Evolutionary conservation across 2,888 invertebrate species (phyloP).

Genomic region (Drosophila aldrichi): DNA sequence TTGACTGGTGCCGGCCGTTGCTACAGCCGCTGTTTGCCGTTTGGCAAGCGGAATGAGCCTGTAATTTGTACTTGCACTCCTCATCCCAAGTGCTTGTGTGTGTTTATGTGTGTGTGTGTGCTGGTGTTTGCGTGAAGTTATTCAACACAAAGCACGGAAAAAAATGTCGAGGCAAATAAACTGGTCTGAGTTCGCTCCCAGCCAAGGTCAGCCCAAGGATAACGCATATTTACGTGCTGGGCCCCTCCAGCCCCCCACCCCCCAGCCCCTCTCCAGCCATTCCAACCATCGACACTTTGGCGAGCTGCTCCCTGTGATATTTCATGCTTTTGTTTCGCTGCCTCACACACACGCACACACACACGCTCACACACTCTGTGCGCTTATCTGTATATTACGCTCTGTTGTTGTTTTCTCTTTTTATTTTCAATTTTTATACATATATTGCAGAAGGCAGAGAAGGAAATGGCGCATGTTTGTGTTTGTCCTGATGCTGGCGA

Average conservation of each 20-base stretch:
- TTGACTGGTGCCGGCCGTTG: conserved; percentile 15
- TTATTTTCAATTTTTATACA: conserved; percentile 63
- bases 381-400: conserved; percentile 46
- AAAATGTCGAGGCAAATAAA: conserved; percentile 46
- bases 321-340: conserved; percentile 71
- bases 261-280: neutral
- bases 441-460: conserved; percentile 54
- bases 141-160: conserved; percentile 52
- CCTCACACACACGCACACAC: conserved; percentile 36
- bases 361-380: conserved; percentile 23
- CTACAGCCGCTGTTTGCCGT: conserved; percentile 22
- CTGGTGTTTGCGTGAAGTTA: conserved; percentile 67
- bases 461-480: conserved; percentile 68
- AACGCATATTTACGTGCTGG: conserved; percentile 74
- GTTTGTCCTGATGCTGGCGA: conserved; percentile 62
- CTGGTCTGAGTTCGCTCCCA: conserved; percentile 28
- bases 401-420: conserved; percentile 44
- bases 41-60: conserved; percentile 63
- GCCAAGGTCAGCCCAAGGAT: conserved; percentile 82
- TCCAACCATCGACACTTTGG: conserved; percentile 56
- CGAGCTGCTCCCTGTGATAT: conserved; percentile 56
- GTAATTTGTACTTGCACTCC: conserved; percentile 78
- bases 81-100: conserved; percentile 13
- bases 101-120: conserved; percentile 21
- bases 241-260: too few relatives aligned